These are phyloP conservation scores for Polymixis lichenea DNA, from an alignment of 2,888 invertebrate species.

Conservation along the genomic window DNA sequence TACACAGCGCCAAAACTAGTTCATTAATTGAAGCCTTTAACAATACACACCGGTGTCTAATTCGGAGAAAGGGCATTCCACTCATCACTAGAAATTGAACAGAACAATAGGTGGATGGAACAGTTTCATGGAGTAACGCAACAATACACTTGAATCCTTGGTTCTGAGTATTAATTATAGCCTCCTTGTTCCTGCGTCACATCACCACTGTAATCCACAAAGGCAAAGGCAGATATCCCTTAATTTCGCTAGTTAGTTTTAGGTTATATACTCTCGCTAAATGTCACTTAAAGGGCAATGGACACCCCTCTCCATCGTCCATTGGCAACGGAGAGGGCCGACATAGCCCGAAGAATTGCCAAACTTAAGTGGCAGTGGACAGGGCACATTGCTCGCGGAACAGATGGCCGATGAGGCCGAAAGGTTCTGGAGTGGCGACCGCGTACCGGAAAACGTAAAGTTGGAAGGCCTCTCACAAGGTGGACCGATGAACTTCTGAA, in stretches of 20 bases:
- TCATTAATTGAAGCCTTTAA: not conserved
- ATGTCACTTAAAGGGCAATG: too few species aligned
- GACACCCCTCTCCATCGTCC: too few species aligned
- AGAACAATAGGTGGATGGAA: not conserved
- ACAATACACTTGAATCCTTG: not conserved
- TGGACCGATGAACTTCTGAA: too few species aligned
- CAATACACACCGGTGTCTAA: not conserved
- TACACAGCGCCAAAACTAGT: not conserved
- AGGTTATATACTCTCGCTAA: not conserved
- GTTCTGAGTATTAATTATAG: not conserved
- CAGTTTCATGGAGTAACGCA: not conserved
- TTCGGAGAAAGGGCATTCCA: not conserved
- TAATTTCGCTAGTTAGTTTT: not conserved
- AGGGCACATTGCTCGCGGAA: too few species aligned
- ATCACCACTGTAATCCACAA: not conserved
- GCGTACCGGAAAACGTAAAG: too few species aligned
- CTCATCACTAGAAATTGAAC: constrained; percentile 1
- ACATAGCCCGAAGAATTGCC: too few species aligned
- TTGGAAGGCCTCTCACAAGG: too few species aligned
- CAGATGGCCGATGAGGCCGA: too few species aligned
- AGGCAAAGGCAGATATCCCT: not conserved
- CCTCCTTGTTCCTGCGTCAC: not conserved
- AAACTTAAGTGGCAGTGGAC: too few species aligned
- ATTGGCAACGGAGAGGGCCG: too few species aligned
- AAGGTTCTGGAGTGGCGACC: too few species aligned